Evolutionary conservation across 2,113 vertebrate genomes (phyloP), one percentile per base, ranked within the genome.

Genomic region (Peucedramus taeniatus): DNA sequence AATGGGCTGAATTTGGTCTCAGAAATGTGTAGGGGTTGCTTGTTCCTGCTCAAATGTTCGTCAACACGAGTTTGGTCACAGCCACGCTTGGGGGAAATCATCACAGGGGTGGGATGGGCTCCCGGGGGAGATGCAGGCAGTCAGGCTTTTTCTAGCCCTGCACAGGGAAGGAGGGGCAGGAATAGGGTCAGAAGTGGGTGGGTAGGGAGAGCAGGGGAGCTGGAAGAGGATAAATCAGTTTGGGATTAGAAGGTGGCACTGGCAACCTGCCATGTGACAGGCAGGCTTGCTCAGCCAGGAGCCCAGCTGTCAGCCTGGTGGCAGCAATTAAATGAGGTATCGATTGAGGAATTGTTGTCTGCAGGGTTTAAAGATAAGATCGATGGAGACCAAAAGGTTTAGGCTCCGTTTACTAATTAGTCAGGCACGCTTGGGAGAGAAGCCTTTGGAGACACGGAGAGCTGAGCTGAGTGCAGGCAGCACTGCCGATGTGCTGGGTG

Each of bases 251-350:
- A 92, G 87, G 94, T 94, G 95, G 95, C 86, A 63, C 87, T 92
- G 96, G 94, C 92, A 89, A 7, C 23, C 86, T 44, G 91, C 96
- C 94, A 92, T 90, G 92, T 96, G 94, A 95, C 95, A 84, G 89
- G 26, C 89, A 81, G 69, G 80, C 92, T 78, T 21, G 60, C n/a
- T 0, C 70, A 96, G 92, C 79, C 92, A 95, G 96, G 70, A 86
- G 83, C 94, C 95, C 94, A 94, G 95, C 95, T 97, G 96, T 96
- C 96, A 97, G 96, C 95, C 89, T 85, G 91, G 92, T 94, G 96
- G 96, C 96, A 95, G 96, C 96, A 96, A 97, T 97, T 97, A 97
- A 97, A 96, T 97, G 96, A 96, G 91, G 21, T 97, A 97, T 97
- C 65, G 96, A 97, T 96, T 94, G 96, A 96, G 95, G 96, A 97